These are phyloP conservation scores for Ptiloglossa arizonensis DNA, from an alignment of 1,140 invertebrate genomes.

Conservation along the genomic window DNA sequence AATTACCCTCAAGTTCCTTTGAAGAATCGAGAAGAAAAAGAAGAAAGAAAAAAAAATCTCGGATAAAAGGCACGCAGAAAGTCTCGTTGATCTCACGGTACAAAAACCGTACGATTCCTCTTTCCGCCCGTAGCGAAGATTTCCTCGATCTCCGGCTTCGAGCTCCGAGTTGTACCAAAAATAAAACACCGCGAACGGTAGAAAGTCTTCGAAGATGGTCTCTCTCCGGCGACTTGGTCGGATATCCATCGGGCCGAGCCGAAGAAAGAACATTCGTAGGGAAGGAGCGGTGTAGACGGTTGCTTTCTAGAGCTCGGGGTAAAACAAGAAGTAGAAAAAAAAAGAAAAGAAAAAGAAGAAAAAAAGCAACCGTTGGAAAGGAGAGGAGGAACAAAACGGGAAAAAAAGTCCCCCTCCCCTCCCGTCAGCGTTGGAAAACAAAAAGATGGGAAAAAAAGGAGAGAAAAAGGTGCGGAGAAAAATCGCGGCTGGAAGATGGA, in stretches of 20 bases:
- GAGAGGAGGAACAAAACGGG: no score
- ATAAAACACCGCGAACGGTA: constrained; percentile 13
- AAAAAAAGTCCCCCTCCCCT: no score
- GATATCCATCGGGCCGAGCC: not conserved
- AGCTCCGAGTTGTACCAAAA: not conserved
- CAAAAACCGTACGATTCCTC: constrained; percentile 3
- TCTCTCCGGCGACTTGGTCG: not conserved
- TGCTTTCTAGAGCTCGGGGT: not conserved
- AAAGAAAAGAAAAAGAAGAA: no score
- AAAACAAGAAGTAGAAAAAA: no score
- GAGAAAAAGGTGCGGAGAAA: constrained; percentile 57
- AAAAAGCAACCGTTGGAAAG: no score
- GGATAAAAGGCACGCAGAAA: not conserved
- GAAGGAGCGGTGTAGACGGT: not conserved
- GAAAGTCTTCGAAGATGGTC: constrained; percentile 12
- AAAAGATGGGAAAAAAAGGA: constrained; percentile 29
- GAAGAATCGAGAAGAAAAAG: no score
- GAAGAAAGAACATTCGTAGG: not conserved
- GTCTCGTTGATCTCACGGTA: not conserved
- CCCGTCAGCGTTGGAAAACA: no score
- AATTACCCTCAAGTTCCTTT: no score
- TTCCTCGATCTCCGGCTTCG: not conserved
- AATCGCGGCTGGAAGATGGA: constrained; percentile 73
- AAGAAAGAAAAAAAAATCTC: no score
- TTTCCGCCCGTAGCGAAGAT: not conserved